Evolutionary conservation across 2,113 vertebrate genomes (phyloP).

Genomic region (Recurvirostra avosetta): DNA sequence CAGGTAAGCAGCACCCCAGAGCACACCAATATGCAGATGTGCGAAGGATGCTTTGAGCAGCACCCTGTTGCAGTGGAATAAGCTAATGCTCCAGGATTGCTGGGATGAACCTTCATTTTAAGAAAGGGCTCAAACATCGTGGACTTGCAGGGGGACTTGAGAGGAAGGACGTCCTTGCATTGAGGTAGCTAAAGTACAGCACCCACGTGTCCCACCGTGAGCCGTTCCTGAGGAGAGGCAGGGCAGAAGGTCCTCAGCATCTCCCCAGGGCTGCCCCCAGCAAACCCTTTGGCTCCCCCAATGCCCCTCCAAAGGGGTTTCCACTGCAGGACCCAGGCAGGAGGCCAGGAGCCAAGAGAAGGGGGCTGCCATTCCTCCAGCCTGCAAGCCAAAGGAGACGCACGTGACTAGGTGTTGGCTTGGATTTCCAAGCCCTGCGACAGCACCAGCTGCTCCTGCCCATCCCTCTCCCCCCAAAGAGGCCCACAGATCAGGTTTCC

Average conservation of each 20-base stretch:
- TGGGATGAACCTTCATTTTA: not conserved
- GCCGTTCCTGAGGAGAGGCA: not conserved
- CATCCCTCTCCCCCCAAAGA: not conserved
- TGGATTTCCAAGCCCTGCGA: slow-evolving; percentile 18
- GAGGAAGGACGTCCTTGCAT: not conserved
- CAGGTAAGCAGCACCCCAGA: not conserved
- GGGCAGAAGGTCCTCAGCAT: not conserved
- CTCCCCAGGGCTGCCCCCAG: not conserved
- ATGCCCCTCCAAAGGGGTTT: not conserved
- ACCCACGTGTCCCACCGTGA: not conserved
- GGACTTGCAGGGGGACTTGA: not conserved
- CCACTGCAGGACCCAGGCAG: not conserved
- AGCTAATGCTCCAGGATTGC: not conserved
- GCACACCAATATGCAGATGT: not conserved
- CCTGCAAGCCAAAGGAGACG: not conserved
- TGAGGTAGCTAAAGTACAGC: not conserved
- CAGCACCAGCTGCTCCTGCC: slow-evolving; percentile 63
- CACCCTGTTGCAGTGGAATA: not conserved
- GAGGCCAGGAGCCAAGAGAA: not conserved
- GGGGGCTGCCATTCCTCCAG: not conserved
- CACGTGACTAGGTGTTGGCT: slow-evolving; percentile 28
- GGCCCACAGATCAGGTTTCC: slow-evolving; percentile 34
- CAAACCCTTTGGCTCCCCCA: not conserved
- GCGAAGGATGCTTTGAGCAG: not conserved
- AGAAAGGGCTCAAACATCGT: not conserved